Percentiles rank a stretch among this genome's conserved stretches.
Evolutionary conservation across 2,113 vertebrate species (phyloP).

Genomic region (Rattus rattus): DNA sequence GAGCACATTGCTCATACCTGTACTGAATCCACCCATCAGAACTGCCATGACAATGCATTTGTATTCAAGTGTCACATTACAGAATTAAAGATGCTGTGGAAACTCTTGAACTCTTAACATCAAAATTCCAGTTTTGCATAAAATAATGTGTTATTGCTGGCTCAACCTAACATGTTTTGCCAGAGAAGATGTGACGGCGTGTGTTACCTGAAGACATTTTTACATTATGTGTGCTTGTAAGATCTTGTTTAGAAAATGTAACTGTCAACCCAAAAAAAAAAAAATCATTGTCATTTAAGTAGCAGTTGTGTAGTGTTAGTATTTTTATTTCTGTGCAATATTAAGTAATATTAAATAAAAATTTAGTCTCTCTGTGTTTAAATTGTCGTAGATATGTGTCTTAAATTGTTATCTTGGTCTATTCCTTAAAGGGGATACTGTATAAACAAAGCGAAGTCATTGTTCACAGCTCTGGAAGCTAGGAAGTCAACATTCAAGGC

Average conservation of each 20-base stretch:
- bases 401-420: background rate
- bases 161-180: conserved; percentile 46
- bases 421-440: background rate
- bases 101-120: conserved; percentile 43
- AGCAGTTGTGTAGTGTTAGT: conserved; percentile 51
- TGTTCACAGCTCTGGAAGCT: background rate
- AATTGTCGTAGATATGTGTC: background rate
- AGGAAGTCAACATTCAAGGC: background rate
- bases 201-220: conserved; percentile 58
- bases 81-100: conserved; percentile 4
- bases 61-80: conserved; percentile 50
- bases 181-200: conserved; percentile 34
- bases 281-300: conserved; percentile 59
- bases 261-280: background rate
- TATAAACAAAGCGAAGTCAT: background rate
- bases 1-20: conserved; percentile 25
- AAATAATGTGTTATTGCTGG: background rate
- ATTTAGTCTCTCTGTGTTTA: conserved; percentile 45
- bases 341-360: conserved; percentile 62
- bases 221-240: conserved; percentile 53
- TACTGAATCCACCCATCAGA: conserved; percentile 31
- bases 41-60: conserved; percentile 39
- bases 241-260: conserved; percentile 64
- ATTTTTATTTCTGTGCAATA: conserved; percentile 62
- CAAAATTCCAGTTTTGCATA: conserved; percentile 6